Percentiles rank a stretch among this genome's conserved stretches.
Conservation (phyloP, 2,888 invertebrate genomes). For the Hydroisotoma schaefferi region DNA sequence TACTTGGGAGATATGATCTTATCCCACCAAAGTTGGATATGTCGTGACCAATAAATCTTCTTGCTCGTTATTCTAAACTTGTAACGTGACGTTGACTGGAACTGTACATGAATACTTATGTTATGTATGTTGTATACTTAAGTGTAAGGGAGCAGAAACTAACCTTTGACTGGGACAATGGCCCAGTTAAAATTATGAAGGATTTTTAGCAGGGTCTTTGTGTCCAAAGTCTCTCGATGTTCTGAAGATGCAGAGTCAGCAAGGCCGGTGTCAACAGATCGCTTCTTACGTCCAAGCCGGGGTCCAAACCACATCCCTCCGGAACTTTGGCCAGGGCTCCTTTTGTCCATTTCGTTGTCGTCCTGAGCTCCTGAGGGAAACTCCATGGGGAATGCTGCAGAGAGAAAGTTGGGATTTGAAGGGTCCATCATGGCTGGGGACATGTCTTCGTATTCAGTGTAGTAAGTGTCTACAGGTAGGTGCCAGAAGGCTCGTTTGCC, state of each 20-base stretch:
- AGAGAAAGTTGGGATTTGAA: constrained; percentile 3
- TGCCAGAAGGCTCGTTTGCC: constrained; percentile 46
- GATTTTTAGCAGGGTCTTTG: constrained; percentile 43
- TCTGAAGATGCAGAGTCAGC: constrained; percentile 25
- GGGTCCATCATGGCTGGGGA: constrained; percentile 25
- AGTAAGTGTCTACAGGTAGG: constrained; percentile 37
- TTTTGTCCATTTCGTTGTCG: constrained; percentile 39
- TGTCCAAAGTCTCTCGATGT: constrained; percentile 31
- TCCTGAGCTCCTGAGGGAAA: constrained; percentile 13
- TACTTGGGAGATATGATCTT: no score
- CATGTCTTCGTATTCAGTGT: constrained; percentile 37
- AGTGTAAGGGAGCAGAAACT: background rate
- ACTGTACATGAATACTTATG: background rate
- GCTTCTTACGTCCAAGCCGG: constrained; percentile 56
- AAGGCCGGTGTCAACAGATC: constrained; percentile 37
- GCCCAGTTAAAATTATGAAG: constrained; percentile 47
- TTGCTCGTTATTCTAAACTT: no score
- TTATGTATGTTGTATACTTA: background rate
- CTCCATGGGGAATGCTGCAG: constrained; percentile 3
- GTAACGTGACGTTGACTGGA: no score
- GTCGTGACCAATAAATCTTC: no score
- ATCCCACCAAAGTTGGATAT: no score
- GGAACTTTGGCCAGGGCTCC: constrained; percentile 19
- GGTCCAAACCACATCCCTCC: constrained; percentile 66
- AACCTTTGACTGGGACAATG: constrained; percentile 45